Conservation (phyloP, 1,140 invertebrate species). For the Penaeus indicus region DNA sequence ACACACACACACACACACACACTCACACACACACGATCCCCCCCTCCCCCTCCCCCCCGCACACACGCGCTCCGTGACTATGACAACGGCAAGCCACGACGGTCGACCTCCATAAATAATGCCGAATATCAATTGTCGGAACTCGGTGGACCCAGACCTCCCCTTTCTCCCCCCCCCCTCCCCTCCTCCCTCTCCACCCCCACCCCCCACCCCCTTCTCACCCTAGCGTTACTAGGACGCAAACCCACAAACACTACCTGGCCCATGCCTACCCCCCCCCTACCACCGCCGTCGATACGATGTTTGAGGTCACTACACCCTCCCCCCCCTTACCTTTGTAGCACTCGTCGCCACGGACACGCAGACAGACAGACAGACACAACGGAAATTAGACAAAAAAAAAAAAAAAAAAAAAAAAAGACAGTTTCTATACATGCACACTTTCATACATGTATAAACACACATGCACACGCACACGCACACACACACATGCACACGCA, state of each 20-base stretch:
- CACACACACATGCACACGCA: no score
- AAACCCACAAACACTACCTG: background rate
- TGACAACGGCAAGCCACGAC: conserved; percentile 6
- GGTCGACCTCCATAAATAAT: conserved; percentile 1
- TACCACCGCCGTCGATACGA: no score
- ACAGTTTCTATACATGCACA: no score
- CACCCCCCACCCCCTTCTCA: background rate
- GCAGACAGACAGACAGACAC: background rate
- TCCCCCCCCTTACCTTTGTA: background rate
- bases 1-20: background rate
- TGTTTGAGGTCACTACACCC: no score
- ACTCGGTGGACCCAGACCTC: background rate
- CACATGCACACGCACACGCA: no score
- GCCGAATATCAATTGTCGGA: background rate
- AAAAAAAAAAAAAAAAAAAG: no score
- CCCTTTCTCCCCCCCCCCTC: background rate
- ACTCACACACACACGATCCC: background rate
- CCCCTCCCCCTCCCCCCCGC: background rate
- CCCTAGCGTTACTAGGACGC: background rate
- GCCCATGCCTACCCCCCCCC: background rate
- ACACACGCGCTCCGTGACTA: conserved; percentile 3
- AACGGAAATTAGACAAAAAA: background rate
- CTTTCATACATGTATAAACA: no score
- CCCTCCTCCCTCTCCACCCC: background rate
- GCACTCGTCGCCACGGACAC: no score